Conservation (phyloP, 2,797 vertebrate species). For the Sciaenops ocellatus region DNA sequence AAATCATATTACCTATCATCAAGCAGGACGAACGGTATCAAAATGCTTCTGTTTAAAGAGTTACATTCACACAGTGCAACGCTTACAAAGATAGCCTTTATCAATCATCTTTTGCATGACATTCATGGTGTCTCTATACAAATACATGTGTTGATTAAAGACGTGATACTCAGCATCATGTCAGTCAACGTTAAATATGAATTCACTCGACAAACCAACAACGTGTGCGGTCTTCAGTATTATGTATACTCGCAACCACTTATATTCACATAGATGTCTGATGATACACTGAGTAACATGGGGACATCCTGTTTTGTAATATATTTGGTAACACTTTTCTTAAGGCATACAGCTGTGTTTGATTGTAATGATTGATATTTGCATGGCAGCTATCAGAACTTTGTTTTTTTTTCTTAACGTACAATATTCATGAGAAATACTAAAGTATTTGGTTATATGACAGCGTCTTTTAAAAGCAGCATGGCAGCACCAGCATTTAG, state of each 20-base stretch:
- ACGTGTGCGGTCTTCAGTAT: neutral
- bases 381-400: neutral
- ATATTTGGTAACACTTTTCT: slow-evolving; percentile 39
- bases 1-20: neutral
- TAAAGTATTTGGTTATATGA: neutral
- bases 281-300: slow-evolving; percentile 20
- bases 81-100: slow-evolving; percentile 58
- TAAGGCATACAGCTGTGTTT: slow-evolving; percentile 40
- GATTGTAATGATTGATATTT: neutral
- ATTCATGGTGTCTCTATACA: slow-evolving; percentile 70
- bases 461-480: neutral
- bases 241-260: slow-evolving; percentile 1
- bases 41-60: slow-evolving; percentile 17
- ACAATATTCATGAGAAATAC: too few relatives aligned
- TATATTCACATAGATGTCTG: slow-evolving; percentile 17
- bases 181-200: slow-evolving; percentile 40
- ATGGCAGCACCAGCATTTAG: neutral
- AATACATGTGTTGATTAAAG: slow-evolving; percentile 40
- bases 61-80: slow-evolving; percentile 50
- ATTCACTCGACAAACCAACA: slow-evolving; percentile 15
- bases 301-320: slow-evolving; percentile 6
- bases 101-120: slow-evolving; percentile 59
- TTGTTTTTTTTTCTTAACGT: neutral
- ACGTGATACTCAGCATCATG: slow-evolving; percentile 32
- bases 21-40: neutral